phyloP scores from a whole-genome alignment of 2,113 vertebrate genomes.

The Ceyx cyanopectus region DNA sequence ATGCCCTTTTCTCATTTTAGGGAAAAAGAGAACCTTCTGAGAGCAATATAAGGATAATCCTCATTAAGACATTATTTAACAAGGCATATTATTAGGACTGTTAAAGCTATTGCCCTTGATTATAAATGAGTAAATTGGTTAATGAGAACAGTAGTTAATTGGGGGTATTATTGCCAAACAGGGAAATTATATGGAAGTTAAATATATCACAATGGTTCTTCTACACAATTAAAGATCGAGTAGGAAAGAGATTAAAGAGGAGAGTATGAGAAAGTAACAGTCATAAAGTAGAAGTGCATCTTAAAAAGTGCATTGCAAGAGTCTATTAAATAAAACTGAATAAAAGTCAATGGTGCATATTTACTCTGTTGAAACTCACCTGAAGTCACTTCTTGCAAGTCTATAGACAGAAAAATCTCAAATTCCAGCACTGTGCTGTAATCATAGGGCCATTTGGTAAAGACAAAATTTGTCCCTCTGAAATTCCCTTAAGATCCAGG shows the following conservation, averaged over 20 bases:
- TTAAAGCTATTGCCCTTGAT: constrained; percentile 55
- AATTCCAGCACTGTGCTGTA: background rate
- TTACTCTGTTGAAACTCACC: constrained; percentile 16
- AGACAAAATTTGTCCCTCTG: background rate
- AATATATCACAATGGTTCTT: constrained; percentile 46
- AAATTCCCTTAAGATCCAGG: background rate
- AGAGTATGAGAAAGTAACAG: constrained; percentile 18
- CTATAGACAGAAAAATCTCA: background rate
- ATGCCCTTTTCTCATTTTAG: constrained; percentile 22
- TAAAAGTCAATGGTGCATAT: constrained; percentile 38
- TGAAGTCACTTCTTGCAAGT: background rate
- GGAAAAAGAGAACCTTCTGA: constrained; percentile 22
- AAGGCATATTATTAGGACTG: constrained; percentile 47
- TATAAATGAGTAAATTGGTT: constrained; percentile 64
- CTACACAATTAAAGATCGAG: constrained; percentile 48
- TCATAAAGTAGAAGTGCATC: background rate
- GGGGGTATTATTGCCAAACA: constrained; percentile 57
- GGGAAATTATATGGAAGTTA: constrained; percentile 62
- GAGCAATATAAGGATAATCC: constrained; percentile 41
- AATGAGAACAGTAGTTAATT: constrained; percentile 67
- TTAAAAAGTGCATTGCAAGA: background rate
- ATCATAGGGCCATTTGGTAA: background rate
- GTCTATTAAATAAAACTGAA: constrained; percentile 36
- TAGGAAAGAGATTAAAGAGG: constrained; percentile 19
- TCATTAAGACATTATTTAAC: constrained; percentile 55